Evolutionary conservation across 1,140 invertebrate genomes (phyloP), one percentile per base, ranked within the genome.

Genomic region (Maniola jurtina): DNA sequence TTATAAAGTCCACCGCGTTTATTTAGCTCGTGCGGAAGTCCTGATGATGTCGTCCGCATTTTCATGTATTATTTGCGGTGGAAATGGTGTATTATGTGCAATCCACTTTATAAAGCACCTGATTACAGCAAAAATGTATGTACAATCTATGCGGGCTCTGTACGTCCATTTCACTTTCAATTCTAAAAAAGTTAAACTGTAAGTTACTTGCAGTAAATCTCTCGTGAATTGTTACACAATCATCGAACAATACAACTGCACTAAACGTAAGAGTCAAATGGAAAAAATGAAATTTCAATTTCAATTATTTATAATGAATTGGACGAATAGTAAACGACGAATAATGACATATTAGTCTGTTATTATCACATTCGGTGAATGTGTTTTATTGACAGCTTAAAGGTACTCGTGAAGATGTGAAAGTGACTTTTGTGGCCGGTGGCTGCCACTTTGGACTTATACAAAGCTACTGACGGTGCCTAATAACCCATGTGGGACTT

Each of bases 401-500:
- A 63, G 15, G 59, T 59, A 48, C 58, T 64, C 33, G 63, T 61
- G 50, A 79, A 71, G 73, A 74, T 62, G 77, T 76, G 80, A 83
- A 84, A 84, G 81, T 77, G 62, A 61, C 71, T 66, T 82, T 83
- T 84, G 77, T 83, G 67, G 33, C 42, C 57, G 50, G 40, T 58
- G 62, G 76, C 64, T 50, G 64, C 61, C 64, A 76, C 66, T 73
- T 69, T 70, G 67, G 67, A 64, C 65, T 75, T 68, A 77, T 71
- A 77, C 73, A 77, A 79, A 77, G 78, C 80, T 75, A 82, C 79
- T 69, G 75, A 2, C 7, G 11, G 16, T 34, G 33, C 73, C 77
- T 84, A 81, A 84, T 84, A 81, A 82, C 76, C 71, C 70, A 66
- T 68, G 72, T 73, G 67, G 35, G 66, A 61, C 70, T 73, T 68